Evolutionary conservation across 2,888 invertebrate genomes (phyloP).

Genomic region (Campaea margaritaria): DNA sequence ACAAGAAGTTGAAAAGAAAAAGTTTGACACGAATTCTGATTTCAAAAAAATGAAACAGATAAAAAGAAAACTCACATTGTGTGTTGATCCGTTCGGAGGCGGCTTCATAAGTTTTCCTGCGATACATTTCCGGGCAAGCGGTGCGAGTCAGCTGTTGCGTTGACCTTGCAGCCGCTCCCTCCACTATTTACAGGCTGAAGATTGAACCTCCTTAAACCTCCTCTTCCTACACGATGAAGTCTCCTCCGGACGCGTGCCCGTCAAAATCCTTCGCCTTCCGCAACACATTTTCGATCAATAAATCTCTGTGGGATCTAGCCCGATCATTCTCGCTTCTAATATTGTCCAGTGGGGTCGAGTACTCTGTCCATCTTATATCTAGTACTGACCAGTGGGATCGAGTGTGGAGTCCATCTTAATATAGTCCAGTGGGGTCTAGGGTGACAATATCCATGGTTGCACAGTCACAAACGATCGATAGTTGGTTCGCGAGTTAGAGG

Average conservation of each 20-base stretch:
- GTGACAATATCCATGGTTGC: slow-evolving; percentile 77
- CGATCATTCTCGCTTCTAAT: slow-evolving; percentile 69
- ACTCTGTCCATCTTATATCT: slow-evolving; percentile 62
- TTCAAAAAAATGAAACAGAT: slow-evolving; percentile 27
- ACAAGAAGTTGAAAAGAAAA: slow-evolving; percentile 19
- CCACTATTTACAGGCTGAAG: slow-evolving; percentile 73
- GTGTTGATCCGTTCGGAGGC: slow-evolving; percentile 41
- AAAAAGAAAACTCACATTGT: slow-evolving; percentile 60
- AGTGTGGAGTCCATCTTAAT: slow-evolving; percentile 75
- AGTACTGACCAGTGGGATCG: slow-evolving; percentile 77
- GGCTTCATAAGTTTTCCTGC: slow-evolving; percentile 46
- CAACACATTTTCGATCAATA: slow-evolving; percentile 81
- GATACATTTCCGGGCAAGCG: slow-evolving; percentile 70
- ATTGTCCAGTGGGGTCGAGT: slow-evolving; percentile 77
- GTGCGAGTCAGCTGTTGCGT: slow-evolving; percentile 78
- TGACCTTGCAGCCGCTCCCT: slow-evolving; percentile 75
- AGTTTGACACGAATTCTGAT: background rate
- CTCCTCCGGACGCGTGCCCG: slow-evolving; percentile 76
- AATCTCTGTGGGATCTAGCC: slow-evolving; percentile 79
- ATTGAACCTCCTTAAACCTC: slow-evolving; percentile 60
- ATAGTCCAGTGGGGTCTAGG: slow-evolving; percentile 80
- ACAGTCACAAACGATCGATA: slow-evolving; percentile 53
- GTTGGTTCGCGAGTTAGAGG: slow-evolving; percentile 37
- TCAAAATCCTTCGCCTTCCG: slow-evolving; percentile 74
- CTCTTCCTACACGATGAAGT: slow-evolving; percentile 81